Evolutionary conservation across 2,797 vertebrate species (phyloP).

Genomic region (Onychomys leucogaster): DNA sequence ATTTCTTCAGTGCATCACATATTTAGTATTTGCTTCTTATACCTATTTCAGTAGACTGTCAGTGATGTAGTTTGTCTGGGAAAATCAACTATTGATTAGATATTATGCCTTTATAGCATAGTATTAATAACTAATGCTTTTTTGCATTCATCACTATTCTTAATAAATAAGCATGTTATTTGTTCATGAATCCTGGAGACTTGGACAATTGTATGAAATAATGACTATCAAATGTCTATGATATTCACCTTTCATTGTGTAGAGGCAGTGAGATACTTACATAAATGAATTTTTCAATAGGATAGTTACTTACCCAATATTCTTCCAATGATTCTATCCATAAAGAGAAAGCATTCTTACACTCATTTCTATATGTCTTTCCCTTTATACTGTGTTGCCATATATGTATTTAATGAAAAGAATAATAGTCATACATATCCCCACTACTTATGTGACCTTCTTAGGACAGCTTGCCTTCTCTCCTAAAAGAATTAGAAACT

Average conservation of each 20-base stretch:
- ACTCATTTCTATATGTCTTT: background rate
- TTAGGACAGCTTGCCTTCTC: background rate
- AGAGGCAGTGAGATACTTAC: background rate
- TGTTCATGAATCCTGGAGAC: background rate
- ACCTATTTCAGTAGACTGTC: background rate
- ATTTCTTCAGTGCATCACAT: background rate
- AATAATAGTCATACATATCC: background rate
- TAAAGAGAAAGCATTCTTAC: background rate
- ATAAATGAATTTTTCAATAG: conserved; percentile 8
- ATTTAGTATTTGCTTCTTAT: background rate
- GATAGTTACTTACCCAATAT: background rate
- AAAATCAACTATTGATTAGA: background rate
- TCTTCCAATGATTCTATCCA: background rate
- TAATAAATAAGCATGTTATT: conserved; percentile 8
- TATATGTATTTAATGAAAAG: background rate
- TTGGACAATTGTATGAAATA: background rate
- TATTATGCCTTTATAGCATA: background rate
- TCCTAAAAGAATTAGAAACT: conserved; percentile 11
- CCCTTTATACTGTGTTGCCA: background rate
- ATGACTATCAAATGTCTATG: background rate
- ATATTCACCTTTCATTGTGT: background rate
- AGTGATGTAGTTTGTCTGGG: background rate
- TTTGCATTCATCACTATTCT: background rate
- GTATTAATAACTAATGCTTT: background rate
- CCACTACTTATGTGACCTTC: background rate